phyloP scores from a whole-genome alignment of 2,888 invertebrate genomes.

The Acronicta psi region DNA sequence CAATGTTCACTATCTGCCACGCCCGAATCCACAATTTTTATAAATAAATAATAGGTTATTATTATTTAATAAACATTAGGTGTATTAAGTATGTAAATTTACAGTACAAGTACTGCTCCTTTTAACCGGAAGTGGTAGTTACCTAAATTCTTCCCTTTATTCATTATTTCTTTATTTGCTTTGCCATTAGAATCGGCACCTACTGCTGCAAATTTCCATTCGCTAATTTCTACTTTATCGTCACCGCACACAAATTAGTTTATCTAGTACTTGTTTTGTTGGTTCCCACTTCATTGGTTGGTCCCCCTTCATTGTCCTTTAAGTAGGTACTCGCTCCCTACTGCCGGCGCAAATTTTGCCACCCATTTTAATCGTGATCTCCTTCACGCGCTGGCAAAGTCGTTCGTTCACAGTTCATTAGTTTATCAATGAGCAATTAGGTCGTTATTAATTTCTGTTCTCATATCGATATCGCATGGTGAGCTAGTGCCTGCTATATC shows the following conservation, averaged over 20 bases:
- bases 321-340: slow-evolving; percentile 40
- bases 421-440: slow-evolving; percentile 78
- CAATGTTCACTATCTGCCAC: slow-evolving; percentile 33
- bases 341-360: slow-evolving; percentile 45
- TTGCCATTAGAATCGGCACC: background rate
- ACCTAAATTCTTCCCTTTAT: background rate
- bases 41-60: slow-evolving; percentile 16
- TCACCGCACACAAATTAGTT: slow-evolving; percentile 6
- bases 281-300: slow-evolving; percentile 24
- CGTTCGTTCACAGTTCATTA: slow-evolving; percentile 58
- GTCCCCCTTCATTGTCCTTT: slow-evolving; percentile 37
- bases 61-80: too few relatives aligned
- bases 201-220: slow-evolving; percentile 11
- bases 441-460: slow-evolving; percentile 77
- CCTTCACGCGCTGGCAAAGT: slow-evolving; percentile 62
- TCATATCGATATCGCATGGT: slow-evolving; percentile 64
- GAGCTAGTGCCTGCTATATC: slow-evolving; percentile 64
- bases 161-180: background rate
- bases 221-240: slow-evolving; percentile 12
- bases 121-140: slow-evolving; percentile 1
- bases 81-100: too few relatives aligned
- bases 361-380: slow-evolving; percentile 56
- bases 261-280: slow-evolving; percentile 18
- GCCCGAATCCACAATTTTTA: slow-evolving; percentile 13
- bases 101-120: background rate